phyloP scores from a whole-genome alignment of 2,888 invertebrate genomes.

The Agrochola lota region DNA sequence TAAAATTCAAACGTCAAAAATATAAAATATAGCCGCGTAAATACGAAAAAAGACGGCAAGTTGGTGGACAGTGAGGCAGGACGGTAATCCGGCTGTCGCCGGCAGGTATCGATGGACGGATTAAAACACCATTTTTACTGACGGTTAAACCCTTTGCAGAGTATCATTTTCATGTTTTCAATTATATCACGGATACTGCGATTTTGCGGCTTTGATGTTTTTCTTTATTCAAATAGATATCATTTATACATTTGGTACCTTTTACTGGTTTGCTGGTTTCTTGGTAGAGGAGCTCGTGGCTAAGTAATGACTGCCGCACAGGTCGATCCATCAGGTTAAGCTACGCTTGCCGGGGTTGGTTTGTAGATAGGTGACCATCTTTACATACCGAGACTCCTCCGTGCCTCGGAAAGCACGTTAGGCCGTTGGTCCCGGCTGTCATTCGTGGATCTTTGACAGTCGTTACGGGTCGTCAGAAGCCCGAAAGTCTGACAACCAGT shows the following conservation, averaged over 20 bases:
- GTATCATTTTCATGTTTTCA: constrained; percentile 82
- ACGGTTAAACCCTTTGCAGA: constrained; percentile 80
- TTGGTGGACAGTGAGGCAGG: constrained; percentile 77
- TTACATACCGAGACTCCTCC: no score
- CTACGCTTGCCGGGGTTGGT: no score
- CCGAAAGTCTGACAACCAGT: no score
- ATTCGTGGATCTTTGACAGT: no score
- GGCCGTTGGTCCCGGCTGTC: no score
- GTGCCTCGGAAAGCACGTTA: no score
- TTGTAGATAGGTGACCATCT: no score
- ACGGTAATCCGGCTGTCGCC: constrained; percentile 85
- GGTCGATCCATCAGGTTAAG: no score
- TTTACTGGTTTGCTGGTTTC: not conserved
- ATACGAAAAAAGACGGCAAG: constrained; percentile 74
- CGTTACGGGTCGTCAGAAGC: no score
- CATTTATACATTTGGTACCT: constrained; percentile 5
- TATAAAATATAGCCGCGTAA: constrained; percentile 68
- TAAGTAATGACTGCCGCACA: no score
- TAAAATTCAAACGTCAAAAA: constrained; percentile 66
- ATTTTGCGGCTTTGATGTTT: constrained; percentile 62
- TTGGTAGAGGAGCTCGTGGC: no score
- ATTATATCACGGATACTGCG: constrained; percentile 73
- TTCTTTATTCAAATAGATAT: constrained; percentile 24
- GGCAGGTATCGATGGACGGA: constrained; percentile 87
- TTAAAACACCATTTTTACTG: constrained; percentile 88